phyloP scores from a whole-genome alignment of 2,888 invertebrate species.

The Hydropsyche betteni region DNA sequence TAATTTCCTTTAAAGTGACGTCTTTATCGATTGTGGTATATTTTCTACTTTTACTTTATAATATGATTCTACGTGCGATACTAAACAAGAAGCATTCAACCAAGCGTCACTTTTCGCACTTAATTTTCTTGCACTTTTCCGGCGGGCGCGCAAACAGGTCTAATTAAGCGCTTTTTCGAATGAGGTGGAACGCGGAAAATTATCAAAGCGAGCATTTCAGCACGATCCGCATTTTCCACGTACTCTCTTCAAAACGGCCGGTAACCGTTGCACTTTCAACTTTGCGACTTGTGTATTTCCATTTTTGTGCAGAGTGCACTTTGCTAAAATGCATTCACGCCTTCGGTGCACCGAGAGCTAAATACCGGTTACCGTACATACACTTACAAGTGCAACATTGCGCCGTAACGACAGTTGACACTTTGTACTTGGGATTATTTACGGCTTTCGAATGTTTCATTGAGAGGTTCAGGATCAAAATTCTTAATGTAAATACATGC shows the following conservation, averaged over 20 bases:
- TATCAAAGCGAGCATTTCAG: conserved; percentile 24
- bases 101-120: neutral
- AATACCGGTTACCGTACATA: neutral
- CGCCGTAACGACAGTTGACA: too few relatives aligned
- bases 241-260: too few relatives aligned
- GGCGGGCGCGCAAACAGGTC: conserved; percentile 7
- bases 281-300: conserved; percentile 3
- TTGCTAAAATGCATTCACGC: conserved; percentile 17
- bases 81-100: too few relatives aligned
- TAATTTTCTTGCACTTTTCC: conserved; percentile 16
- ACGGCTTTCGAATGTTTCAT: too few relatives aligned
- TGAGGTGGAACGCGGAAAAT: conserved; percentile 10
- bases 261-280: conserved; percentile 1
- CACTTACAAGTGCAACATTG: neutral
- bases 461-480: too few relatives aligned
- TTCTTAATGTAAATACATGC: too few relatives aligned
- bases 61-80: too few relatives aligned
- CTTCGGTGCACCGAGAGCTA: neutral
- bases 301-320: conserved; percentile 10
- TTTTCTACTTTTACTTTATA: too few relatives aligned
- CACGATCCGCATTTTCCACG: too few relatives aligned
- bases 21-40: too few relatives aligned
- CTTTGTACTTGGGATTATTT: too few relatives aligned
- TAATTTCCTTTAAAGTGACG: too few relatives aligned
- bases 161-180: conserved; percentile 27